phyloP scores from a whole-genome alignment of 2,888 invertebrate genomes.

The Latrodectus hesperus region DNA sequence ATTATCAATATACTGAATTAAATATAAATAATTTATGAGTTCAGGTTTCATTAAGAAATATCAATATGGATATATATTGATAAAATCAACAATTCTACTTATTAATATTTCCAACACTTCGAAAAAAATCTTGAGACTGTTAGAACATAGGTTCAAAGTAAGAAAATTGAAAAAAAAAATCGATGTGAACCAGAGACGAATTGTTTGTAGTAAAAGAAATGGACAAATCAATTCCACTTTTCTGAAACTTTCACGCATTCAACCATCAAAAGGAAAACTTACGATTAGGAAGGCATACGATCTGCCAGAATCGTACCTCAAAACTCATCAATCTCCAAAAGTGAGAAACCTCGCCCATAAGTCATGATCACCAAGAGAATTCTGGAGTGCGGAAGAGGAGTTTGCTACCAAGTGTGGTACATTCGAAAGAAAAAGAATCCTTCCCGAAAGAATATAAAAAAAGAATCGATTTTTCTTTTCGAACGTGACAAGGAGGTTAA shows the following conservation, averaged over 20 bases:
- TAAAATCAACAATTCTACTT: no score
- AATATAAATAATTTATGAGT: no score
- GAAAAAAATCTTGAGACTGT: no score
- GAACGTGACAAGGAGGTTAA: constrained; percentile 47
- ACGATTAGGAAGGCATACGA: neutral
- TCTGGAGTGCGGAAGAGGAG: neutral
- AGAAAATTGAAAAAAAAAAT: no score
- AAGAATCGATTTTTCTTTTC: constrained; percentile 30
- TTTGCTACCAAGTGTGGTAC: constrained; percentile 14
- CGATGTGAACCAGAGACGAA: no score
- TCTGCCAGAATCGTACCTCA: neutral
- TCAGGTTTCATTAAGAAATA: no score
- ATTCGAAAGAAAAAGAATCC: constrained; percentile 37
- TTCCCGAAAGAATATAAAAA: neutral
- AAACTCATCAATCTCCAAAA: constrained; percentile 23
- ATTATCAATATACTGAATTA: no score
- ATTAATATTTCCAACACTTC: no score
- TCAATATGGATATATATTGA: no score
- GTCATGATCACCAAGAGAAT: constrained; percentile 21
- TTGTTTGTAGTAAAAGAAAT: no score
- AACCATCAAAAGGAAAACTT: neutral
- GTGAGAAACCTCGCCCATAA: constrained; percentile 37
- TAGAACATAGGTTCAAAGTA: no score
- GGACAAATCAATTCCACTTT: no score
- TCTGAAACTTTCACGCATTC: neutral